Conservation (phyloP, 2,797 vertebrate genomes). For the Acanthis flammea region DNA sequence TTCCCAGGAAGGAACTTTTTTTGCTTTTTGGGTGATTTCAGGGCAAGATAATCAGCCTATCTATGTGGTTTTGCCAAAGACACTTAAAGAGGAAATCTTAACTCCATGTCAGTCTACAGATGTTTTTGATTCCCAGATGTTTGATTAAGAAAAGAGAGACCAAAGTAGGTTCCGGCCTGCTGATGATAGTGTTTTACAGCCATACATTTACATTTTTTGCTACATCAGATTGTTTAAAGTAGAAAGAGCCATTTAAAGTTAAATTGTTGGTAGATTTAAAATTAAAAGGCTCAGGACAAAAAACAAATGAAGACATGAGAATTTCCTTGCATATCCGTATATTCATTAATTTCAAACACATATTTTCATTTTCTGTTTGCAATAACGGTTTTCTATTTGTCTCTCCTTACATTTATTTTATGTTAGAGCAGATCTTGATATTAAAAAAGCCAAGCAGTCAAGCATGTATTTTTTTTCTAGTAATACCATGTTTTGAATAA, state of each 20-base stretch:
- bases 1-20: background rate
- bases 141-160: slow-evolving; percentile 40
- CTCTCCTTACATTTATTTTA: background rate
- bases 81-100: background rate
- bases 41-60: background rate
- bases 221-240: slow-evolving; percentile 25
- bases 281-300: background rate
- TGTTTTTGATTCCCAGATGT: slow-evolving; percentile 56
- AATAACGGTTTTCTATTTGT: background rate
- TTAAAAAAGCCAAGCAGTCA: background rate
- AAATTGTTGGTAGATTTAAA: background rate
- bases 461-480: background rate
- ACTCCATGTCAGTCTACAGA: background rate
- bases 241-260: slow-evolving; percentile 37
- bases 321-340: background rate
- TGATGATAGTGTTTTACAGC: slow-evolving; percentile 49
- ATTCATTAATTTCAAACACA: background rate
- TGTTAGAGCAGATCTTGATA: background rate
- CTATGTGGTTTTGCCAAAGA: background rate
- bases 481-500: background rate
- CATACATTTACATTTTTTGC: slow-evolving; percentile 12
- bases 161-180: slow-evolving; percentile 27
- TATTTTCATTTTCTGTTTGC: background rate
- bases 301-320: background rate
- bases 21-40: background rate